Evolutionary conservation across 37 sponge, comb jelly and placozoan genomes (phyloP).

Genomic region (Spongilla lacustris): DNA sequence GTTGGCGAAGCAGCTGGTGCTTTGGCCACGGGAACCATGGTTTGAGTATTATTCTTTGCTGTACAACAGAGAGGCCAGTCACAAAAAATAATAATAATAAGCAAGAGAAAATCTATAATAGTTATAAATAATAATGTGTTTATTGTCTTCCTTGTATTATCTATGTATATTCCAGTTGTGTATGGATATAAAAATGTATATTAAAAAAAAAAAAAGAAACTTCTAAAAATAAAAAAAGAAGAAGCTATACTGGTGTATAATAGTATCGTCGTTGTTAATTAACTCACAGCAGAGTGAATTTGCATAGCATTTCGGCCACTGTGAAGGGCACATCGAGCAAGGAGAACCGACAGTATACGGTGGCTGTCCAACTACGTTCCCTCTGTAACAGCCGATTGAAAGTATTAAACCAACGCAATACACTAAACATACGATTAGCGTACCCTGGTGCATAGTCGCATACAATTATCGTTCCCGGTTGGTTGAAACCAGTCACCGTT

Average conservation of each 20-base stretch:
- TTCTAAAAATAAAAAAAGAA: no score
- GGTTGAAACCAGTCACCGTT: background rate
- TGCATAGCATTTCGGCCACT: background rate
- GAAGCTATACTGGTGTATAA: no score
- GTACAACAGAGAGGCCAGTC: background rate
- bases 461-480: background rate
- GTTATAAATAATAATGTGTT: no score
- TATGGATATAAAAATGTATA: no score
- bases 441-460: conserved; percentile 52
- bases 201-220: no score
- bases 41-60: background rate
- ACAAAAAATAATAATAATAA: background rate
- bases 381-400: background rate
- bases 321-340: background rate
- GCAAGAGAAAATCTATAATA: no score
- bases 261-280: background rate
- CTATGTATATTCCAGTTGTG: no score
- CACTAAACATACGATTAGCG: no score
- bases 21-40: background rate
- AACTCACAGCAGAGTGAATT: background rate
- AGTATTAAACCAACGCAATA: no score
- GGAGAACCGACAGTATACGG: background rate
- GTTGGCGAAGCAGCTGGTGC: background rate
- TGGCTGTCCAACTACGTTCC: background rate
- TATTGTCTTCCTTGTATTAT: no score